phyloP scores from a whole-genome alignment of 2,113 vertebrate genomes.

The Cyrtonyx montezumae region DNA sequence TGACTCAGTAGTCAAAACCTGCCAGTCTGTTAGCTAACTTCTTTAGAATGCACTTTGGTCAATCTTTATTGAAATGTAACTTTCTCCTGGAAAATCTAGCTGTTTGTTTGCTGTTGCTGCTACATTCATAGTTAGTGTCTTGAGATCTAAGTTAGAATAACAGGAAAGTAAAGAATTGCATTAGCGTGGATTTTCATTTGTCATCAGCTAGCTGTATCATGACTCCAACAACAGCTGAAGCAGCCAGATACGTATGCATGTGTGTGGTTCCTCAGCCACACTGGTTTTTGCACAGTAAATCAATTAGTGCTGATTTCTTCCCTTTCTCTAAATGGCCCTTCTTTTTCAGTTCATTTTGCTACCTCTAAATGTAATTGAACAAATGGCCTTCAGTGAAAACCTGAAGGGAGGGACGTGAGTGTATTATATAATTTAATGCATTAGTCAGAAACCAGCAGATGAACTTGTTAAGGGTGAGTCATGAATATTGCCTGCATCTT shows the following conservation, averaged over 20 bases:
- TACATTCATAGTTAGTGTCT: neutral
- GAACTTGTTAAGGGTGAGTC: slow-evolving; percentile 44
- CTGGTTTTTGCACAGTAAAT: slow-evolving; percentile 35
- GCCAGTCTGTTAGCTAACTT: neutral
- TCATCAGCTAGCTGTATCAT: neutral
- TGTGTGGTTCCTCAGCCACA: neutral
- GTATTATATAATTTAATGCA: slow-evolving; percentile 18
- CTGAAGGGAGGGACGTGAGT: neutral
- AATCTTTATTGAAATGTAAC: neutral
- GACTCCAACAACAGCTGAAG: slow-evolving; percentile 21
- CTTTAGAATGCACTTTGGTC: neutral
- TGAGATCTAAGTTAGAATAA: neutral
- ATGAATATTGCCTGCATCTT: neutral
- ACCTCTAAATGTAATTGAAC: slow-evolving; percentile 8
- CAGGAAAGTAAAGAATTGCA: neutral
- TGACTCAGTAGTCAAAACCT: neutral
- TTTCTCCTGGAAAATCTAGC: slow-evolving; percentile 10
- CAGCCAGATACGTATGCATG: slow-evolving; percentile 42
- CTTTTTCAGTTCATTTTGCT: slow-evolving; percentile 31
- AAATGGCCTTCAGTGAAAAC: slow-evolving; percentile 35
- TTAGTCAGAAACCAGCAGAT: slow-evolving; percentile 27
- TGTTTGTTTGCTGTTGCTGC: neutral
- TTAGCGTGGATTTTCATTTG: neutral
- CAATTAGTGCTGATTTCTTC: slow-evolving; percentile 40
- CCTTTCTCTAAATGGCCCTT: slow-evolving; percentile 13